Evolutionary conservation across 2,888 invertebrate genomes (phyloP).

Genomic region (Synergus japonicus): DNA sequence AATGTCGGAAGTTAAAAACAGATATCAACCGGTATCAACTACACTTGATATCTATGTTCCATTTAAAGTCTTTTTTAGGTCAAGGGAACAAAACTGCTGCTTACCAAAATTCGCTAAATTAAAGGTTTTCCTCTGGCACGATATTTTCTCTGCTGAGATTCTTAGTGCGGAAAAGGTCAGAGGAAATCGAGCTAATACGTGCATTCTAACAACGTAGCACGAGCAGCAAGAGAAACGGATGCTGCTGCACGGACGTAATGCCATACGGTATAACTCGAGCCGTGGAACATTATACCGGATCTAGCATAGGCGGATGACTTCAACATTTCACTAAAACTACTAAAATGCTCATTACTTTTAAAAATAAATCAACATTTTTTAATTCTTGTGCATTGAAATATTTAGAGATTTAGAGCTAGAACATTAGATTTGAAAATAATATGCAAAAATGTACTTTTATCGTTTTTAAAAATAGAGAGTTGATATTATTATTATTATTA

Average conservation of each 20-base stretch:
- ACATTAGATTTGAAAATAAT: too few species aligned
- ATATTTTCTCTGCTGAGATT: neutral
- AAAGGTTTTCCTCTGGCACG: neutral
- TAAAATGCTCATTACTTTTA: neutral
- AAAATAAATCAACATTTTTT: neutral
- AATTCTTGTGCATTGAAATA: neutral
- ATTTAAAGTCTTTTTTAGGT: neutral
- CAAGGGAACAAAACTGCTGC: neutral
- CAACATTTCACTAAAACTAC: neutral
- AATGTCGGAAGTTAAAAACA: too few species aligned
- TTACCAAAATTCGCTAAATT: neutral
- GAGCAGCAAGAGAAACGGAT: neutral
- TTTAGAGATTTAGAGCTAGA: too few species aligned
- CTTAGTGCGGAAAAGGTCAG: neutral
- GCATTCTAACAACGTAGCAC: neutral
- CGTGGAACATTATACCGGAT: neutral
- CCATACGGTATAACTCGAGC: neutral
- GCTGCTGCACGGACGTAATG: neutral
- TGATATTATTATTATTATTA: too few species aligned
- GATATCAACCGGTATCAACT: too few species aligned
- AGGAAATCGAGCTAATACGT: slow-evolving; percentile 3
- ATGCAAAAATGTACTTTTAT: too few species aligned
- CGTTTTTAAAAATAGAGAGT: too few species aligned
- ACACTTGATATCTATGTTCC: neutral
- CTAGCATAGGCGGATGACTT: neutral